These are phyloP conservation scores for Sylvilagus bachmani DNA, from an alignment of 2,113 vertebrate species.

Conservation along the genomic window DNA sequence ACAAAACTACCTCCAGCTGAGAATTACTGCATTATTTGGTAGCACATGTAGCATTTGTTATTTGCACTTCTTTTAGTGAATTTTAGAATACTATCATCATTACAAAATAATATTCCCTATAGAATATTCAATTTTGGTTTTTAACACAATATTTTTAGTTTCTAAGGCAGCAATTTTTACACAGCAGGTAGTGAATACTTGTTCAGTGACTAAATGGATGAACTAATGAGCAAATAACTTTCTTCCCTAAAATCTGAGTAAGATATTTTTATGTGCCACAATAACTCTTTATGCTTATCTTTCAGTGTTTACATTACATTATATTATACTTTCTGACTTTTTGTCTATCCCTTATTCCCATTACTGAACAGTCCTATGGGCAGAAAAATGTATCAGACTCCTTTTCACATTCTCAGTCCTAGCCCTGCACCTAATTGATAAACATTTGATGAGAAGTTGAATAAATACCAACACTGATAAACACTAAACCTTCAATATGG, in stretches of 20 bases:
- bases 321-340: neutral
- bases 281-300: constrained; percentile 5
- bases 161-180: neutral
- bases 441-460: neutral
- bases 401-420: neutral
- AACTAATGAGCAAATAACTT: neutral
- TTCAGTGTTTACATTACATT: neutral
- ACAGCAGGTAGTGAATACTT: neutral
- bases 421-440: neutral
- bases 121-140: neutral
- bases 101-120: neutral
- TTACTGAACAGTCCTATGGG: neutral
- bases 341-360: neutral
- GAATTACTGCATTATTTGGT: neutral
- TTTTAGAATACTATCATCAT: constrained; percentile 1
- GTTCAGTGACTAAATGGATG: neutral
- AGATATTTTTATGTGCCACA: neutral
- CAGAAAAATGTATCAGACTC: neutral
- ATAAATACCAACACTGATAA: neutral
- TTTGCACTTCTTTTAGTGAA: constrained; percentile 32
- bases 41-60: neutral
- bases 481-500: neutral
- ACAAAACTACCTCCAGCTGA: neutral
- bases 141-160: neutral
- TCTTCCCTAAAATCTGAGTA: neutral